Base-by-base conservation (phyloP, 2,113 vertebrate genomes). In the Eupsittula cactorum region DNA sequence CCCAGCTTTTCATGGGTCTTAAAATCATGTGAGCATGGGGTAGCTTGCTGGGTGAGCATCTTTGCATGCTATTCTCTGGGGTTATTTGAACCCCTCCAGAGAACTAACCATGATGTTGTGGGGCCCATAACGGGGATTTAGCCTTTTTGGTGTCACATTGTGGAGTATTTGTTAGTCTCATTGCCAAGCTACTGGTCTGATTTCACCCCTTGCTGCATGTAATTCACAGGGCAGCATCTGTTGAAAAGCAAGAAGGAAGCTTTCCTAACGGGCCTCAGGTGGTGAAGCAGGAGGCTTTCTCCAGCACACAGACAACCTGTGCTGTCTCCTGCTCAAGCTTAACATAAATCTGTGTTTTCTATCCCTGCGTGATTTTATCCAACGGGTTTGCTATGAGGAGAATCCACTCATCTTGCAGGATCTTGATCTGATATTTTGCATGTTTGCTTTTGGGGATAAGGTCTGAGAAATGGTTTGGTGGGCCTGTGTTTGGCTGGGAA, bases 21-120 rank as follows among this genome's bases (percentile, higher is more conserved):
- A 25, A 81, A 42, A 59, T 53, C 28, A 37, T 1, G 0, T 9
- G 33, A 42, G 39, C 1, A 0, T 28, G 20, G 44, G 29, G 10
- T 25, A 21, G 7, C 19, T 77, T 89, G 13, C 37, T 85, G 52
- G 28, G 15, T 69, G 55, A 86, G 17, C 20, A 75, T 42, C 82
- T 85, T 33, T 27, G 11, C 1, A 0, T 37, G 60, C 4, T 90
- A 75, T 92, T 85, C 67, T 92, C 52, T 29, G 67, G 49, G 19
- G 24, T 75, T 82, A 44, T 91, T 73, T 75, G 73, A 78, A 83
- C 10, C 17, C 70, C 23, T 23, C 44, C 35, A 14, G 73, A 82
- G 39, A 91, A 11, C 27, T 65, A 59, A 59, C 37, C 0, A 0
- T 62, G 37, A 33, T 41, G 19, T 14, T 49, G 31, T 76, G 27